Evolutionary conservation across 2,888 invertebrate genomes (phyloP).

Genomic region (Cheiracanthium punctorium): DNA sequence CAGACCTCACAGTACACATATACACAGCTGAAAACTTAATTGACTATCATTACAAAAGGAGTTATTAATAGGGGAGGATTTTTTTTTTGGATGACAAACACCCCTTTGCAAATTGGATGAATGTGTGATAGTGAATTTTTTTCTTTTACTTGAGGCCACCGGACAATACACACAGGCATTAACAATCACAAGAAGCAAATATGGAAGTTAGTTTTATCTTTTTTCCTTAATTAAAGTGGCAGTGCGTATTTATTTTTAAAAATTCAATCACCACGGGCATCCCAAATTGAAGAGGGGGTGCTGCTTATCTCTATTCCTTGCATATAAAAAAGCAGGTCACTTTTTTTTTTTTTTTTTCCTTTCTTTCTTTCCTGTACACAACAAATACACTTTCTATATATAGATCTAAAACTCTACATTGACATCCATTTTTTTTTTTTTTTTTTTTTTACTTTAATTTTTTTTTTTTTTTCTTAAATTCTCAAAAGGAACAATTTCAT

Average conservation of each 20-base stretch:
- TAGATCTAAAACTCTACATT: no score
- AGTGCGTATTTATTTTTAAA: constrained; percentile 31
- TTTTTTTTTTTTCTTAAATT: neutral
- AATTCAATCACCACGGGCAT: constrained; percentile 3
- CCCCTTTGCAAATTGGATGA: constrained; percentile 19
- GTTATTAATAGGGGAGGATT: no score
- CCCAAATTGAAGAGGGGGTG: constrained; percentile 22
- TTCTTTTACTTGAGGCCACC: no score
- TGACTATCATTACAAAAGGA: constrained; percentile 22
- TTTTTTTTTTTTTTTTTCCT: constrained; percentile 24
- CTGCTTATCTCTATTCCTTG: neutral
- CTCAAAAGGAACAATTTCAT: constrained; percentile 65
- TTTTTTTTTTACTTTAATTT: neutral
- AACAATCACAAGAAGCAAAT: no score
- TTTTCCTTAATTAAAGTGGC: constrained; percentile 32
- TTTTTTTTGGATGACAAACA: no score
- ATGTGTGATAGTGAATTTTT: neutral
- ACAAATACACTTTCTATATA: no score
- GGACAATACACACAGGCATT: neutral
- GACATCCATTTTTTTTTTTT: constrained; percentile 31
- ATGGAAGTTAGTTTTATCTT: no score
- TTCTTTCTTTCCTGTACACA: constrained; percentile 38
- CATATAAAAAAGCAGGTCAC: constrained; percentile 32
- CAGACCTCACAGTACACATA: no score
- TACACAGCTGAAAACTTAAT: no score